Evolutionary conservation across 2,888 invertebrate species (phyloP).

Genomic region (Amiota minor): DNA sequence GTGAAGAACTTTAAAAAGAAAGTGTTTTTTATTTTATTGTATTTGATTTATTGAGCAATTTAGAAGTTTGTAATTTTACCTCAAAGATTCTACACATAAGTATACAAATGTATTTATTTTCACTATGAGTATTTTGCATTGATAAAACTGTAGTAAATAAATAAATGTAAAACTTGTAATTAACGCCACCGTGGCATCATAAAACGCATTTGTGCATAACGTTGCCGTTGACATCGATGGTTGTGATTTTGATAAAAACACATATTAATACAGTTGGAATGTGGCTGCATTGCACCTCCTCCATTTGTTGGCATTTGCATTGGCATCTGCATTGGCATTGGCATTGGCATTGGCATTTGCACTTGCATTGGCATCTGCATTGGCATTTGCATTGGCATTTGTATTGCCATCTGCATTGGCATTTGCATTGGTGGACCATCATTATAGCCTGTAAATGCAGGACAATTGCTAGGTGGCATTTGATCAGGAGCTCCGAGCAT

Average conservation of each 20-base stretch:
- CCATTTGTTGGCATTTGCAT: background rate
- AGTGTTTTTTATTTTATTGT: too few species aligned
- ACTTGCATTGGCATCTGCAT: background rate
- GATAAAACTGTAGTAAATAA: too few species aligned
- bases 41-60: too few species aligned
- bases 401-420: background rate
- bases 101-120: too few species aligned
- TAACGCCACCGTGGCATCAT: constrained; percentile 22
- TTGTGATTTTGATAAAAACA: background rate
- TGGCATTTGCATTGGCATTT: background rate
- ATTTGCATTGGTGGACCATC: background rate
- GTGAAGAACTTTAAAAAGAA: too few species aligned
- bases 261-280: constrained; percentile 8
- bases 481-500: background rate
- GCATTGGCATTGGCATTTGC: background rate
- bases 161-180: background rate
- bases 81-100: too few species aligned
- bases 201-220: constrained; percentile 4
- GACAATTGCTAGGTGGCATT: background rate
- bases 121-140: too few species aligned
- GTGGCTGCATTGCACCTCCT: background rate
- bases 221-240: background rate
- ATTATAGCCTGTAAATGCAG: background rate
- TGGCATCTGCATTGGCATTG: background rate
- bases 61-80: too few species aligned